Base-by-base conservation (phyloP, 2,113 vertebrate species). In the Merops nubicus region DNA sequence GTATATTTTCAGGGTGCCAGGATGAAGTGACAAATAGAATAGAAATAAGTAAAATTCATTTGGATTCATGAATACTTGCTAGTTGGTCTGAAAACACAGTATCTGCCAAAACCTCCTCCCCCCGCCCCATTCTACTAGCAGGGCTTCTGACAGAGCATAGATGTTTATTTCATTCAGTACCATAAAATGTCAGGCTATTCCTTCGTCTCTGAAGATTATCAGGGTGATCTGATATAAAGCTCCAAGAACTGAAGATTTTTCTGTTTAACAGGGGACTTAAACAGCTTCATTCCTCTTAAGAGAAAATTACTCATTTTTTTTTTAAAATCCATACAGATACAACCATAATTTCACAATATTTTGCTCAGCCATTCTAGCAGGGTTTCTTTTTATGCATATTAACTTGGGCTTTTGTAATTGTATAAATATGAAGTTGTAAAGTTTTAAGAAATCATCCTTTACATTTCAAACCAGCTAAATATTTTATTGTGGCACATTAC, bases 141-240 rank as follows among this genome's bases (percentile, higher is more conserved):
- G 64, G 60, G 47, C 23, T 92, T 86, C 84, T 96, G 84, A 88
- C 15, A 90, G 43, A 95, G 34, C 1, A 1, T 53, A 67, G 63
- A 64, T 85, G 25, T 87, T 97, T 94, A 82, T 88, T 96, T 97
- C 47, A 88, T 64, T 89, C 40, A 94, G 26, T 85, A 85, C 43
- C 45, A 42, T 69, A 57, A 93, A 85, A 90, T 63, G 2, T 64
- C 42, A 72, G 40, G 12, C 9, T 68, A 17, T 21, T 74, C 15
- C 22, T 81, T 60, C 53, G 38, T 85, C 43, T 91, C 74, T 91
- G 88, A 90, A 97, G 81, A 92, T 96, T 89, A 60, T 42, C 64
- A 82, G 83, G 34, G 42, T 95, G 70, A 91, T 93, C 50, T 62
- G 23, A 25, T 94, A 70, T 64, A 51, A 91, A 90, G 50, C 50